Percentiles rank a stretch among this genome's conserved stretches.
These are phyloP conservation scores for Chloroceryle inda DNA, from an alignment of 2,797 vertebrate genomes.

Conservation along the genomic window DNA sequence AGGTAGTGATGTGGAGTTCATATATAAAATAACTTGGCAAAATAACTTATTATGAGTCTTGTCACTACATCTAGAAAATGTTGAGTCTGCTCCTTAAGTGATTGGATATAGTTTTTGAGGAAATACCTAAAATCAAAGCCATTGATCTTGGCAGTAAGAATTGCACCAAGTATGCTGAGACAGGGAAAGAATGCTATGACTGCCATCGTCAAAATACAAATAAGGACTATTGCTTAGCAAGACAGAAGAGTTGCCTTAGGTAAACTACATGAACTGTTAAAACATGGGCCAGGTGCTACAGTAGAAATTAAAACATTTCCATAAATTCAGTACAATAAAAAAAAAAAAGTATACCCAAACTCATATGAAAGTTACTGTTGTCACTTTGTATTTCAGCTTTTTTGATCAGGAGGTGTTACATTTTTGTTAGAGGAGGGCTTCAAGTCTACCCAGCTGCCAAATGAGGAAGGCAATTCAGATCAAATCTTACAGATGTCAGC, in stretches of 20 bases:
- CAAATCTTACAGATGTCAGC: not conserved
- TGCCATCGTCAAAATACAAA: not conserved
- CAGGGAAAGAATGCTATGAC: not conserved
- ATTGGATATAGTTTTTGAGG: not conserved
- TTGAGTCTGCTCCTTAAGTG: not conserved
- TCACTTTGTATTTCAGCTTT: not conserved
- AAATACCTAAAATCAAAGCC: not conserved
- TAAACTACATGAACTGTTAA: not conserved
- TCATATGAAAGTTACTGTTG: not conserved
- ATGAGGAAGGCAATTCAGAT: not conserved
- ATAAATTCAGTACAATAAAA: not conserved
- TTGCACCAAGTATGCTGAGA: not conserved
- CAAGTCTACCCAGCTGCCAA: not conserved
- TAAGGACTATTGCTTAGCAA: not conserved
- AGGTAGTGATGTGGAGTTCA: not conserved
- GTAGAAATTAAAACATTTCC: not conserved
- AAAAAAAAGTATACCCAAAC: not conserved
- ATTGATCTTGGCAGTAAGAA: not conserved
- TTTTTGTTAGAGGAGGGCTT: not conserved
- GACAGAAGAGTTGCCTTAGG: not conserved
- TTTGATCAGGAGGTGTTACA: not conserved
- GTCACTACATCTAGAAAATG: not conserved
- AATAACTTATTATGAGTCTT: not conserved
- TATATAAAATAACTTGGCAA: conserved; percentile 6
- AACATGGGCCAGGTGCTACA: not conserved